Percentiles rank a stretch among this genome's conserved stretches.
phyloP scores from a whole-genome alignment of 2,797 vertebrate genomes.

The Lepilemur ruficaudatus region DNA sequence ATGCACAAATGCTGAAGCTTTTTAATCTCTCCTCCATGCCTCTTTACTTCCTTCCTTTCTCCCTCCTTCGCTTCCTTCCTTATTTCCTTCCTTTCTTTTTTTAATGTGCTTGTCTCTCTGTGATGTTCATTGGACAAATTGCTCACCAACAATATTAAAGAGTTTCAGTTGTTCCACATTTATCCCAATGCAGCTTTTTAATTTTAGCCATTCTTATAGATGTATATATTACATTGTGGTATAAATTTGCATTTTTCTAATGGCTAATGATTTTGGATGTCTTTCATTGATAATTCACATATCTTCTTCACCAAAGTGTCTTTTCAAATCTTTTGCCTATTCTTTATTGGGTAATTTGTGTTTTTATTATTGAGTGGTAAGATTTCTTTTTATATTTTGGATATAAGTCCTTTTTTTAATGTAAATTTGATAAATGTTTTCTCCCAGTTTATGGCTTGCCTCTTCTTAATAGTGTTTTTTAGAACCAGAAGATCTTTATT shows the following conservation, averaged over 20 bases:
- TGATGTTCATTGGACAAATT: neutral
- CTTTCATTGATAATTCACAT: neutral
- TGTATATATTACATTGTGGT: neutral
- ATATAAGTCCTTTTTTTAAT: neutral
- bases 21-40: neutral
- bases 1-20: neutral
- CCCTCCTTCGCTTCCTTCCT: neutral
- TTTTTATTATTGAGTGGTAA: neutral
- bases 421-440: neutral
- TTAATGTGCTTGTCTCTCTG: neutral
- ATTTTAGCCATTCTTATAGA: neutral
- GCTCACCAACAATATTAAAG: neutral
- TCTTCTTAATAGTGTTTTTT: neutral
- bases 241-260: neutral
- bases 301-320: neutral
- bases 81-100: neutral
- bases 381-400: neutral
- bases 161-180: neutral
- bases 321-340: neutral
- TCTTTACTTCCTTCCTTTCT: neutral
- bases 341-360: neutral
- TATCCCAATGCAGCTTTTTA: neutral
- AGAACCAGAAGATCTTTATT: neutral
- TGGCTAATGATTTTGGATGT: neutral
- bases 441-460: neutral